A percentile compares a stretch with the other conserved stretches of the same genome.
Conservation (phyloP, 2,113 vertebrate species). For the Callionymus lyra region DNA sequence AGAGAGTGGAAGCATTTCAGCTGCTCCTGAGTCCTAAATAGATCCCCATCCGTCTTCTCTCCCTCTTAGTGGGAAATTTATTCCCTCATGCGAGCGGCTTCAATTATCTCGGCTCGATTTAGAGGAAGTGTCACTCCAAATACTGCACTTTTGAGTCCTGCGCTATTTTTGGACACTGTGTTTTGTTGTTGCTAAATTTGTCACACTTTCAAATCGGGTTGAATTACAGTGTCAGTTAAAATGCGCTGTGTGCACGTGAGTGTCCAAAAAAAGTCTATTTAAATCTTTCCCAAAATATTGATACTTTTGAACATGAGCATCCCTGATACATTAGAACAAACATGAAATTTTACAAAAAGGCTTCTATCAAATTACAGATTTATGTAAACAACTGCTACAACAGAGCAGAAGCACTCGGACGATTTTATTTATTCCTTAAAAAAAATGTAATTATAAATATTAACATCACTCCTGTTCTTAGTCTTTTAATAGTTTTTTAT, state of each 20-base stretch:
- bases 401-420: no score
- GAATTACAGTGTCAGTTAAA: slow-evolving; percentile 27
- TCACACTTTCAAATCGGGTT: slow-evolving; percentile 23
- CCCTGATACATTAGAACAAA: no score
- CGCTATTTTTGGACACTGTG: slow-evolving; percentile 42
- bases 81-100: slow-evolving; percentile 14
- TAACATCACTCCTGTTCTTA: no score
- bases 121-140: slow-evolving; percentile 28
- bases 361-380: no score
- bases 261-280: no score
- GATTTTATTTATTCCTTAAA: no score
- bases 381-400: no score
- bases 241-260: slow-evolving; percentile 8
- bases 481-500: no score
- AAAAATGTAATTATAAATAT: no score
- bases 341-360: no score
- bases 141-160: slow-evolving; percentile 20
- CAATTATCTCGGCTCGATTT: slow-evolving; percentile 36
- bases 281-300: no score
- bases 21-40: slow-evolving; percentile 32
- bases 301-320: no score
- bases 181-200: slow-evolving; percentile 45
- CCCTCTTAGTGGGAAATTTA: slow-evolving; percentile 18
- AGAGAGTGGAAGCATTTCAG: slow-evolving; percentile 38
- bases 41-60: slow-evolving; percentile 34